Evolutionary conservation across 2,888 invertebrate genomes (phyloP).

Genomic region (Nezara viridula): DNA sequence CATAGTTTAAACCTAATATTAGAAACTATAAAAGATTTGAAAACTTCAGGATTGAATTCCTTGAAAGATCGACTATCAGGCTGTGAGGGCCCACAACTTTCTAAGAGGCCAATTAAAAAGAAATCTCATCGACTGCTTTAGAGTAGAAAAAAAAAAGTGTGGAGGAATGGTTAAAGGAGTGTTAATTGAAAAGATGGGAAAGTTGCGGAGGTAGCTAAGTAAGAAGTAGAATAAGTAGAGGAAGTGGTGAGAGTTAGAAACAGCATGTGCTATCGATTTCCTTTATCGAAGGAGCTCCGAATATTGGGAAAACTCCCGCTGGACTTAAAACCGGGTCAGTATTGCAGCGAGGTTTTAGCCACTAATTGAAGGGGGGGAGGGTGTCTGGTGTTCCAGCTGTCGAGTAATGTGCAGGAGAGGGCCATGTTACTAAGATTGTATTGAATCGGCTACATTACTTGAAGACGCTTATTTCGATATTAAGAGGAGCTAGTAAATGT

Average conservation of each 20-base stretch:
- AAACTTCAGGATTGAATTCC: background rate
- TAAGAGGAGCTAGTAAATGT: no score
- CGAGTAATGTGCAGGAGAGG: background rate
- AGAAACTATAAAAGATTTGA: no score
- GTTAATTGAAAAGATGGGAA: slow-evolving; percentile 38
- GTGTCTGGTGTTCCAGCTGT: background rate
- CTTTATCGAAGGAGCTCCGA: background rate
- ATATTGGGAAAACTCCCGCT: slow-evolving; percentile 32
- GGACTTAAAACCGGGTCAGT: slow-evolving; percentile 20
- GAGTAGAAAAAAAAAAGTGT: background rate
- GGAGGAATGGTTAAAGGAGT: slow-evolving; percentile 4
- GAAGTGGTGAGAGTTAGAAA: background rate
- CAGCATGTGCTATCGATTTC: slow-evolving; percentile 15
- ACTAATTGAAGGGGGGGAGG: background rate
- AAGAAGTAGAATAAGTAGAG: slow-evolving; percentile 40
- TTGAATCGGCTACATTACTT: no score
- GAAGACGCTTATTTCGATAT: no score
- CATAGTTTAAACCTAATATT: no score
- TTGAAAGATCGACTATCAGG: background rate
- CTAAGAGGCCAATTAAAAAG: background rate
- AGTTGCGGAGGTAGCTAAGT: background rate
- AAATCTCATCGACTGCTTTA: background rate
- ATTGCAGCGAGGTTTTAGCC: slow-evolving; percentile 5
- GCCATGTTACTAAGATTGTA: no score
- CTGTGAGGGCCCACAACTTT: background rate